Conservation (phyloP, 2,113 vertebrate genomes). For the Gasterosteus nipponicus region DNA sequence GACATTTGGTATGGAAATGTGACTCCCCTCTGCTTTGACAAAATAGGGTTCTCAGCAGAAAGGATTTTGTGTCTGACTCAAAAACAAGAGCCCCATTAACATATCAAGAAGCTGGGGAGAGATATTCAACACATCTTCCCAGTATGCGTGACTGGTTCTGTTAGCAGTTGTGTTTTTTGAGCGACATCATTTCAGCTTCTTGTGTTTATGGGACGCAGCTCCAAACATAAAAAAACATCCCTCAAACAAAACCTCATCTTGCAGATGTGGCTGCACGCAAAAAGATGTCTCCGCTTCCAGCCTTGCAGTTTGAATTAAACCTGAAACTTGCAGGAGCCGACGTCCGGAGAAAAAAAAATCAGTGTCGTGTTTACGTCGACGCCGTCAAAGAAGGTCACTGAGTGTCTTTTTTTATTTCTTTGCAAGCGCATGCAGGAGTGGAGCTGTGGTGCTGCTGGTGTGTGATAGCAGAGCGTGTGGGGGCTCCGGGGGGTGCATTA, state of each 20-base stretch:
- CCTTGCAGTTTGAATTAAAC: slow-evolving; percentile 38
- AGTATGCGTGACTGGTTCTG: slow-evolving; percentile 48
- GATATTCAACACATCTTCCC: slow-evolving; percentile 69
- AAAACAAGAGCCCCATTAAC: slow-evolving; percentile 72
- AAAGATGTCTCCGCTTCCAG: slow-evolving; percentile 26
- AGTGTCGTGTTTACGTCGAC: slow-evolving; percentile 39
- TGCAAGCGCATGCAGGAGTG: slow-evolving; percentile 37
- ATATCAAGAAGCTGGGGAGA: slow-evolving; percentile 70
- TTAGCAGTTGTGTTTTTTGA: slow-evolving; percentile 10
- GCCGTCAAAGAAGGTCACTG: slow-evolving; percentile 52
- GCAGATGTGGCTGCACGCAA: slow-evolving; percentile 25
- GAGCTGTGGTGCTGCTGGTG: slow-evolving; percentile 52
- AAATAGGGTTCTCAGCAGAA: slow-evolving; percentile 71
- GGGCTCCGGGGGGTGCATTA: slow-evolving; percentile 64
- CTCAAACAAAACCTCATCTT: slow-evolving; percentile 18
- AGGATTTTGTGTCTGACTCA: slow-evolving; percentile 68
- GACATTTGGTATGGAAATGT: slow-evolving; percentile 79
- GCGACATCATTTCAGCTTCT: slow-evolving; percentile 3
- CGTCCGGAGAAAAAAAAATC: slow-evolving; percentile 10
- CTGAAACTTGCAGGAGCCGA: slow-evolving; percentile 32
- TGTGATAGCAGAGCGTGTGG: slow-evolving; percentile 66
- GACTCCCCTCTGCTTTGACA: slow-evolving; percentile 73
- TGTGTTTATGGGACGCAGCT: slow-evolving; percentile 3
- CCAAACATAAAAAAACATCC: neutral
- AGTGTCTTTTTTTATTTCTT: neutral